A percentile compares a stretch with the other conserved stretches of the same genome.
Evolutionary conservation across 2,888 invertebrate genomes (phyloP).

Genomic region (Apotomis capreana): DNA sequence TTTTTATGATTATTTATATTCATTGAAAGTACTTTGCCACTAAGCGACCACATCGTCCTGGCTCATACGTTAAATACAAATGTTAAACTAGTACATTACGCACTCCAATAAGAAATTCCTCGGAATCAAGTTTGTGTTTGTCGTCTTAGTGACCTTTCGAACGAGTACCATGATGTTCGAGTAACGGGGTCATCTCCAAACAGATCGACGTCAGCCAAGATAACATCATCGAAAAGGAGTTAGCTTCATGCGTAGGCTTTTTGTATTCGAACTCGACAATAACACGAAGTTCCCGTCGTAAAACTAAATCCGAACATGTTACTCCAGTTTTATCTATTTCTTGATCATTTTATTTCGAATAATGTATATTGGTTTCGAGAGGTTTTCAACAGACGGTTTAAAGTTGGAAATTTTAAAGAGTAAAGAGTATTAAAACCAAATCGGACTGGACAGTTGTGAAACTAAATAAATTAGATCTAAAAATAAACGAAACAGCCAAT

Average conservation of each 20-base stretch:
- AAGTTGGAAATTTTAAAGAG: background rate
- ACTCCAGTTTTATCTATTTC: constrained; percentile 29
- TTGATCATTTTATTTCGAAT: constrained; percentile 35
- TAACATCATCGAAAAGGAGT: constrained; percentile 33
- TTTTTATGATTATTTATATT: too few relatives aligned
- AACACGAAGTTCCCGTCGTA: constrained; percentile 34
- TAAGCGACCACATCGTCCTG: too few relatives aligned
- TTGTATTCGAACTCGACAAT: constrained; percentile 34
- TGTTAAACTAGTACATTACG: background rate
- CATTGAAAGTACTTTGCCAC: too few relatives aligned
- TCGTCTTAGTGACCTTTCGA: constrained; percentile 34
- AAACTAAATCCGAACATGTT: constrained; percentile 34
- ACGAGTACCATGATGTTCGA: constrained; percentile 35
- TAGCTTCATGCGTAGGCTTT: constrained; percentile 34
- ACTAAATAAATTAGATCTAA: too few relatives aligned
- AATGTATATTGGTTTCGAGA: constrained; percentile 6
- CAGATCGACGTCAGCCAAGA: constrained; percentile 33
- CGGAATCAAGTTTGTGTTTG: constrained; percentile 14
- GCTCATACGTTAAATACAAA: background rate
- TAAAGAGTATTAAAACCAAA: too few relatives aligned
- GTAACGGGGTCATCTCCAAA: constrained; percentile 39
- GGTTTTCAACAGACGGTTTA: background rate
- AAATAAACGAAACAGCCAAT: too few relatives aligned
- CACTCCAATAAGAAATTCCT: constrained; percentile 12
- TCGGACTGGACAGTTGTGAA: too few relatives aligned